Evolutionary conservation across 2,113 vertebrate species (phyloP), one percentile per base, ranked within the genome.

Genomic region (Microcebus jonahi): DNA sequence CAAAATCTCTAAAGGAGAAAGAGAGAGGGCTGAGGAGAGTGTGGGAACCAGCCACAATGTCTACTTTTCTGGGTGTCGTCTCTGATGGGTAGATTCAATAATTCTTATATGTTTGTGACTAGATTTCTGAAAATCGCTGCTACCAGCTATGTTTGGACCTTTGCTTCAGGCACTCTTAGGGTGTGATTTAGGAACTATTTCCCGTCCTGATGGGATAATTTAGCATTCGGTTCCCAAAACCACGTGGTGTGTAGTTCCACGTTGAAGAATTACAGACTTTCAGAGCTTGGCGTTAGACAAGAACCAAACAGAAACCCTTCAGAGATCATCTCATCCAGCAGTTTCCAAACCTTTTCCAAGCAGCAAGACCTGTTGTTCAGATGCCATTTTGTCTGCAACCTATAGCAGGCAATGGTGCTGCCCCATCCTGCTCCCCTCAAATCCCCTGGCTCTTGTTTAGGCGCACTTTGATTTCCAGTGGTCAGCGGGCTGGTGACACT

Each of bases 71-170:
- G 13, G 23, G 65, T 61, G n/a, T 75, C 88, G 67, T 63, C 85
- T 76, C 91, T 55, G 29, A 50, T 67, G 87, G 45, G 71, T 9
- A n/a, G 92, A 61, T 15, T 42, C 48, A 42, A 2, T 73, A 31
- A 55, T n/a, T 86, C 83, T 65, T 85, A 2, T 0, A 25, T 73
- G 63, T 82, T 83, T 63, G 39, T 31, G 36, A 83, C 55, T 31
- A 73, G 39, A 42, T 57, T 80, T 90, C 92, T 85, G 86, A 27
- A 88, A 94, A 91, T 42, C 36, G 55, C 94, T 82, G 79, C 83
- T 23, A 3, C 21, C 48, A 34, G 53, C 81, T 85, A 48, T 29
- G 65, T 55, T 71, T 57, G 93, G 77, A n/a, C 50, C 75, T 94
- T 77, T 80, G 96, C 84, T 87, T 50, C 87, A 71, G 94, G 90